Base-by-base conservation (phyloP, 2,797 vertebrate species). In the Lagodon rhomboides region DNA sequence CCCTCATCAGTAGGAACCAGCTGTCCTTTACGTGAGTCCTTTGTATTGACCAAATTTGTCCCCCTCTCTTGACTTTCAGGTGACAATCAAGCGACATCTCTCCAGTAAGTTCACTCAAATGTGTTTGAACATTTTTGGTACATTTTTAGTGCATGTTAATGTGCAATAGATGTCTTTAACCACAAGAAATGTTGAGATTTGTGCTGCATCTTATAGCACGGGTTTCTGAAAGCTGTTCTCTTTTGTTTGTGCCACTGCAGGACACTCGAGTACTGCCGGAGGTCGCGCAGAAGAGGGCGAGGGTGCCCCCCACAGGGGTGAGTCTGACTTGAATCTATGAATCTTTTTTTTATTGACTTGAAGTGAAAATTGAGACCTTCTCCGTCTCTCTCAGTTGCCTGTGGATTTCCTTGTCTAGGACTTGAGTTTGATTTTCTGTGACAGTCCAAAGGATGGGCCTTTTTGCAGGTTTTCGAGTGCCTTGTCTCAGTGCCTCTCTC, bases 41-140 rank as follows among this genome's bases (percentile, higher is more conserved):
- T 5, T 69, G n/a, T 47, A 15, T 44, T 79, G 11, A 83, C 5
- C 58, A 38, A 41, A 46, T 65, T 4, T 73, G 1, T 3, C 17
- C 15, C 11, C 8, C 12, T 80, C 47, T 79, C 17, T 54, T 74
- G 1, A 18, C 69, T 89, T 88, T 30, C 75, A 95, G 95, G 90
- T 85, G 34, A 38, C 88, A 8, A 43, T 84, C 15, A 94, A 95
- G 80, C 91, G 92, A 0, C 92, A 94, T 82, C 85, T 95, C 12
- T 94, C 94, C 70, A 90, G 95, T 96, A 92, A 94, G 95, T 95
- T 65, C n/a, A 12, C 13, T 66, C 25, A 49, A 44, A 56, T 49
- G 18, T 55, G 25, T 44, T 5, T 34, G 5, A 49, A 50, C 7
- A 20, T 18, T 50, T 50, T 50, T 18, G 50, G 4, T 4, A 5